These are phyloP conservation scores for Andrena flavipes DNA, from an alignment of 2,888 invertebrate species.

Conservation along the genomic window DNA sequence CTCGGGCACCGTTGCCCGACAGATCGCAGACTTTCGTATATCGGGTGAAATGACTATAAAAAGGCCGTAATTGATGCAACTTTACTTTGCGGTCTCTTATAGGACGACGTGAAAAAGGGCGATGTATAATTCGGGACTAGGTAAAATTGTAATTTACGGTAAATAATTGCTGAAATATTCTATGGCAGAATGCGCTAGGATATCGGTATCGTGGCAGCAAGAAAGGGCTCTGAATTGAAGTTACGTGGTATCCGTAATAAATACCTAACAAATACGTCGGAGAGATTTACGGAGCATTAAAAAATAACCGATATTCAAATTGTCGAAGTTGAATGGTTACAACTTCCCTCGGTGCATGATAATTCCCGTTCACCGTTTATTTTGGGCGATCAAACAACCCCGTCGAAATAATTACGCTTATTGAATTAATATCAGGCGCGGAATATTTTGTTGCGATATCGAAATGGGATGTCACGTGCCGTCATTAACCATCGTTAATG, in stretches of 20 bases:
- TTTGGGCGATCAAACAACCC: slow-evolving; percentile 6
- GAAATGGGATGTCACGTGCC: neutral
- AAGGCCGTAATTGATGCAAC: slow-evolving; percentile 70
- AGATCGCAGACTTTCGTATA: slow-evolving; percentile 73
- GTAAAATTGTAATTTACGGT: neutral
- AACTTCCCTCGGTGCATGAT: too few relatives aligned
- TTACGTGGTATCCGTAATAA: too few relatives aligned
- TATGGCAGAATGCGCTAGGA: too few relatives aligned
- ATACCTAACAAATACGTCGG: too few relatives aligned
- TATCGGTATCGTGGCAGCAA: too few relatives aligned
- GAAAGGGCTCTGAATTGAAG: too few relatives aligned
- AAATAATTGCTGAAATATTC: neutral
- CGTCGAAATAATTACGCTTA: slow-evolving; percentile 3
- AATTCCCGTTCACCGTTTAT: slow-evolving; percentile 8
- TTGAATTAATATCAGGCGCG: slow-evolving; percentile 23
- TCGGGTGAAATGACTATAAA: slow-evolving; percentile 68
- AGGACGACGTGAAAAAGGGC: neutral
- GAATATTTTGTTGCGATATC: neutral
- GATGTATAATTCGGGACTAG: neutral
- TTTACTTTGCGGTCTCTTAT: too few relatives aligned
- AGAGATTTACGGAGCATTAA: neutral
- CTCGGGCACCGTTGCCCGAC: slow-evolving; percentile 69
- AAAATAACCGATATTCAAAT: slow-evolving; percentile 7
- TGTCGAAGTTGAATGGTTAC: neutral
- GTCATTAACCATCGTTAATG: neutral